Percentiles rank a stretch among this genome's conserved stretches.
Conservation (phyloP, 2,113 vertebrate species). For the Lasiurus cinereus region DNA sequence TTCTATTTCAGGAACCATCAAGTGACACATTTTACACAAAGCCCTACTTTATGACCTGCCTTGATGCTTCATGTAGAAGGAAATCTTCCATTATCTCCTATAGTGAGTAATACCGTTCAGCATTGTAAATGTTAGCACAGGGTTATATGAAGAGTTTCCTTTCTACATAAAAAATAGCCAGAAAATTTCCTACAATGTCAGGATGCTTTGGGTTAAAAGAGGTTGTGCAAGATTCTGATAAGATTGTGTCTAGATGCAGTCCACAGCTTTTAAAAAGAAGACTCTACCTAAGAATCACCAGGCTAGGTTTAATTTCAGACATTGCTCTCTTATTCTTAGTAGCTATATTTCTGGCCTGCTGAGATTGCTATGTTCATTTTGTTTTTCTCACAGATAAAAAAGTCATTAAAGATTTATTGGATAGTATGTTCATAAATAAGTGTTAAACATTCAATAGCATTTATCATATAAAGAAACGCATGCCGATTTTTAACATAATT, state of each 20-base stretch:
- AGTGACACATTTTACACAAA: slow-evolving; percentile 35
- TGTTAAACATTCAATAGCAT: slow-evolving; percentile 51
- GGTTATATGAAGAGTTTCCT: neutral
- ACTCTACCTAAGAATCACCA: neutral
- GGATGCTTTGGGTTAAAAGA: neutral
- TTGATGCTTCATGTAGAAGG: neutral
- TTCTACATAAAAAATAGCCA: slow-evolving; percentile 10
- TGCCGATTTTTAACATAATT: slow-evolving; percentile 68
- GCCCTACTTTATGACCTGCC: slow-evolving; percentile 43
- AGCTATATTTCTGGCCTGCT: neutral
- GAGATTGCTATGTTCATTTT: neutral
- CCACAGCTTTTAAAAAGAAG: neutral
- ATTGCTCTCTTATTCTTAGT: neutral
- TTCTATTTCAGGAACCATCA: slow-evolving; percentile 52
- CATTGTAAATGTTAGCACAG: slow-evolving; percentile 22
- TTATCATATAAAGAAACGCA: slow-evolving; percentile 53
- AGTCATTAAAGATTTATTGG: slow-evolving; percentile 54
- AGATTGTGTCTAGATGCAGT: neutral
- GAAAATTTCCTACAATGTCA: neutral
- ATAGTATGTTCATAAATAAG: slow-evolving; percentile 72
- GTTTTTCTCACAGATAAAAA: slow-evolving; percentile 70
- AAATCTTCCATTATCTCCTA: slow-evolving; percentile 5
- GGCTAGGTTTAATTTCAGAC: neutral
- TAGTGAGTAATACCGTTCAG: neutral
- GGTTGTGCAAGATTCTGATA: neutral